These are phyloP conservation scores for Campodea augens DNA, from an alignment of 1,140 invertebrate species.

Conservation along the genomic window DNA sequence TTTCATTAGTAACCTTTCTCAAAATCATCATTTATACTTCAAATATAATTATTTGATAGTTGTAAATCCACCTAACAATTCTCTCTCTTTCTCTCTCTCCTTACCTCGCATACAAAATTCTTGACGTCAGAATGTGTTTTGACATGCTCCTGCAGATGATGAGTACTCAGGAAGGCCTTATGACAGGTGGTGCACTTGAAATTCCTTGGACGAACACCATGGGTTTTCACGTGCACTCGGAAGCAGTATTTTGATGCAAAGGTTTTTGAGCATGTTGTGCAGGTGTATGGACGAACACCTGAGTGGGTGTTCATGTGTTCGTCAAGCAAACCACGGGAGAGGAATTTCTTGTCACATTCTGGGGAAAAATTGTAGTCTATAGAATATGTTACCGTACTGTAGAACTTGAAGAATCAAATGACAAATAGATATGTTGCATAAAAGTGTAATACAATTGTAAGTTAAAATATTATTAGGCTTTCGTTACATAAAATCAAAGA, in stretches of 20 bases:
- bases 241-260: conserved; percentile 60
- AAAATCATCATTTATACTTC: too few relatives aligned
- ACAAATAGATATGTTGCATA: too few relatives aligned
- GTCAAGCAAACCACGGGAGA: conserved; percentile 11
- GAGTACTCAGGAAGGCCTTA: conserved; percentile 52
- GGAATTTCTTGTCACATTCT: conserved; percentile 13
- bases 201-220: conserved; percentile 42
- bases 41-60: too few relatives aligned
- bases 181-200: conserved; percentile 42
- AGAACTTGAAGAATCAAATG: too few relatives aligned
- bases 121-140: conserved; percentile 15
- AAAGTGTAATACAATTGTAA: too few relatives aligned
- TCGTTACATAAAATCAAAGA: too few relatives aligned
- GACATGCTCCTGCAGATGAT: conserved; percentile 29
- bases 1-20: too few relatives aligned
- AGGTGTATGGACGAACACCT: conserved; percentile 42
- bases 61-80: too few relatives aligned
- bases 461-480: too few relatives aligned
- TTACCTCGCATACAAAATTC: conserved; percentile 16
- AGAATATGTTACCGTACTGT: too few relatives aligned
- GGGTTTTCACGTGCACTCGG: conserved; percentile 48
- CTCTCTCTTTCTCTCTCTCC: too few relatives aligned
- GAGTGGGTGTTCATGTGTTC: conserved; percentile 45
- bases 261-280: conserved; percentile 41
- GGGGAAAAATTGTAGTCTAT: too few relatives aligned